A percentile compares a stretch with the other conserved stretches of the same genome.
Conservation (phyloP, 2,113 vertebrate genomes). For the Psettodes erumei region DNA sequence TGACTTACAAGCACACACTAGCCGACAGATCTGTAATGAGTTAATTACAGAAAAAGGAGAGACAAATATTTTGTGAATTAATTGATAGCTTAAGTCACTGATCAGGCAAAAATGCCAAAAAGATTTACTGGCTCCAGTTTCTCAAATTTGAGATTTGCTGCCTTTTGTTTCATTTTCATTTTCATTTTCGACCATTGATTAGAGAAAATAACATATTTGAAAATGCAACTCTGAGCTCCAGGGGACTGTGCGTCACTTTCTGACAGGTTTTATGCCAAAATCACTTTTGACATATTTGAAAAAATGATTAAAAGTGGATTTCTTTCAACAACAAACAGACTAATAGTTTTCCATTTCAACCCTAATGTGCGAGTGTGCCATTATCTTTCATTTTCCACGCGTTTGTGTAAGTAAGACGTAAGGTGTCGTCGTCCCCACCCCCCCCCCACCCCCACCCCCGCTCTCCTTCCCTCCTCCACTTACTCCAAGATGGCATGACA, state of each 20-base stretch:
- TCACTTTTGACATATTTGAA: no score
- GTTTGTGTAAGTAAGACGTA: neutral
- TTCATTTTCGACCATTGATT: neutral
- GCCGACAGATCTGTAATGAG: neutral
- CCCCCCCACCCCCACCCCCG: no score
- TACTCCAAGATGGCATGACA: constrained; percentile 31
- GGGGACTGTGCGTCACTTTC: no score
- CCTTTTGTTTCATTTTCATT: no score
- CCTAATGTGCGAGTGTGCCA: neutral
- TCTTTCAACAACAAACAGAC: no score
- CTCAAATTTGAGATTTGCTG: neutral
- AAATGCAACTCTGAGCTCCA: no score
- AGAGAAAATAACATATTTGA: neutral
- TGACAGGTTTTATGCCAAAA: no score
- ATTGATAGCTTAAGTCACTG: neutral
- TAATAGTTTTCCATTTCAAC: neutral
- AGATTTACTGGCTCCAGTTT: neutral
- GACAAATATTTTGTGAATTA: neutral
- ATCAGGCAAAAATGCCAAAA: neutral
- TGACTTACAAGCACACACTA: neutral
- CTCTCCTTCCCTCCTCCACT: neutral
- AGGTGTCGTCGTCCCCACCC: no score
- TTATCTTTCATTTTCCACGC: neutral
- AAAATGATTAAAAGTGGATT: neutral
- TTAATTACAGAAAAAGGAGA: neutral